Evolutionary conservation across 2,113 vertebrate genomes (phyloP).

Genomic region (Acanthochromis polyacanthus): DNA sequence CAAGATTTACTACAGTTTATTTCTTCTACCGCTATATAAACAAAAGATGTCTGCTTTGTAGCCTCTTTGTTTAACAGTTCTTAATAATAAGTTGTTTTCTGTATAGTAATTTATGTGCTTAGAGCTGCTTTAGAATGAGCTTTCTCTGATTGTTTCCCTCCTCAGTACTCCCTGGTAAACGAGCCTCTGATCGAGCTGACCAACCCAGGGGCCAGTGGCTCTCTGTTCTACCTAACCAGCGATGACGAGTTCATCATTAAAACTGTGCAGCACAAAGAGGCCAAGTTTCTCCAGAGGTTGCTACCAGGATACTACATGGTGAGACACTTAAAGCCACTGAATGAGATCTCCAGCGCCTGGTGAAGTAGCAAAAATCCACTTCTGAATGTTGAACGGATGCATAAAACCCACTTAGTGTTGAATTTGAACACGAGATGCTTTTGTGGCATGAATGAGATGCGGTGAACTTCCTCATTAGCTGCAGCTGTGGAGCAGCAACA

Average conservation of each 20-base stretch:
- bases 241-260: slow-evolving; percentile 99
- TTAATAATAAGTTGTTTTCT: slow-evolving; percentile 3
- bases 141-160: slow-evolving; percentile 18
- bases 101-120: neutral
- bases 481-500: too few species aligned
- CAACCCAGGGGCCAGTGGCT: slow-evolving; percentile 96
- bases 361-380: too few species aligned
- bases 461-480: too few species aligned
- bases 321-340: slow-evolving; percentile 38
- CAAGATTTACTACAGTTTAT: neutral
- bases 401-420: neutral
- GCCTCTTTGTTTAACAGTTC: neutral
- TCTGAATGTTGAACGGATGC: too few species aligned
- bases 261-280: slow-evolving; percentile 99
- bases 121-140: neutral
- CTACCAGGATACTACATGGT: slow-evolving; percentile 99
- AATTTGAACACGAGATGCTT: neutral
- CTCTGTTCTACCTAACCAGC: slow-evolving; percentile 97
- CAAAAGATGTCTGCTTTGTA: neutral
- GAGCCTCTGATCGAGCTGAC: slow-evolving; percentile 96
- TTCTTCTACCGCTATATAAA: slow-evolving; percentile 7
- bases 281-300: slow-evolving; percentile 96
- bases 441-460: too few species aligned
- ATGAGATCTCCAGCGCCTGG: neutral
- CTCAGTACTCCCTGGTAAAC: slow-evolving; percentile 94